Evolutionary conservation across 2,888 invertebrate species (phyloP).

Genomic region (Athrips mouffetella): DNA sequence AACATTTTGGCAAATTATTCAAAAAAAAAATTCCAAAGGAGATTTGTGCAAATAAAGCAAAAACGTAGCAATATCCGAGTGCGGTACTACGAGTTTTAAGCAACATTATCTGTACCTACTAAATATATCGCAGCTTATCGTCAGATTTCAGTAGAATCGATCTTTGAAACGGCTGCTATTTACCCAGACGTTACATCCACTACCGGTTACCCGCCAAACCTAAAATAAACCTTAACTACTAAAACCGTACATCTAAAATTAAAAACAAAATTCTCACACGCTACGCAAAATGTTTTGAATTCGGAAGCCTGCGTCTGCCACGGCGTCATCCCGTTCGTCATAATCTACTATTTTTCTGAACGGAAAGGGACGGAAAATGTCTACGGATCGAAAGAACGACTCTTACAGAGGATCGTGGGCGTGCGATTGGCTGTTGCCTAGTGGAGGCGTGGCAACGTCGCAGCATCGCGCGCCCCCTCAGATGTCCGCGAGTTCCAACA

Average conservation of each 20-base stretch:
- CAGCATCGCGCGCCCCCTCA: constrained; percentile 54
- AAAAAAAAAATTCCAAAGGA: no score
- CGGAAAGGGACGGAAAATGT: constrained; percentile 12
- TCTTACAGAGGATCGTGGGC: constrained; percentile 24
- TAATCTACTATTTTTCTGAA: constrained; percentile 15
- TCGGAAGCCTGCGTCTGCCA: constrained; percentile 13
- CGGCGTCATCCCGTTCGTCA: constrained; percentile 22
- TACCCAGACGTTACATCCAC: neutral
- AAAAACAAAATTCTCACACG: neutral
- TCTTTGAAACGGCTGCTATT: neutral
- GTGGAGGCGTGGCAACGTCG: constrained; percentile 61
- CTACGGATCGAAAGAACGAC: neutral
- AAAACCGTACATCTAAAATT: neutral
- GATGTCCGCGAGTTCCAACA: constrained; percentile 57
- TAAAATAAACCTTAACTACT: neutral
- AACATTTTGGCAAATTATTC: no score
- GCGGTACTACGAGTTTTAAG: no score
- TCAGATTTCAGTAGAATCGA: neutral
- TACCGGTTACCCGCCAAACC: neutral
- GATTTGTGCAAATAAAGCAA: no score
- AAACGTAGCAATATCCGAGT: no score
- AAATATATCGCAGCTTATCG: no score
- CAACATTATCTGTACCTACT: no score
- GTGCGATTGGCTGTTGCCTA: constrained; percentile 46
- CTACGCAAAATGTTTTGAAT: constrained; percentile 15